Conservation (phyloP, 2,888 invertebrate species). For the Pandemis corylana region DNA sequence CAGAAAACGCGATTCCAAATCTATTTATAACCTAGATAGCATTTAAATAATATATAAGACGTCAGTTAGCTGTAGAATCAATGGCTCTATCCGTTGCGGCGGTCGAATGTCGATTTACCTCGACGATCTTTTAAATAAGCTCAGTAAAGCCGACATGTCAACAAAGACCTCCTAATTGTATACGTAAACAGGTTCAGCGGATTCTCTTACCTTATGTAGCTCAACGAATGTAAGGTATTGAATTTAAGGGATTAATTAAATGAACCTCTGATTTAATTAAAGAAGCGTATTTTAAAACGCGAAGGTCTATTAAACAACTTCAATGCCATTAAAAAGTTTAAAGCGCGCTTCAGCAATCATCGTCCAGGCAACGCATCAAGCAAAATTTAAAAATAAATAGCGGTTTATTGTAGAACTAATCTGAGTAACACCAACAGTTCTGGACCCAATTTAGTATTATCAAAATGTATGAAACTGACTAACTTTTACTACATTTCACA, state of each 20-base stretch:
- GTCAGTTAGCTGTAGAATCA: too few relatives aligned
- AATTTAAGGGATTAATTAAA: neutral
- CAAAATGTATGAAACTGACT: too few relatives aligned
- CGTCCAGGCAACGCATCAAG: neutral
- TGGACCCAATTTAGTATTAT: too few relatives aligned
- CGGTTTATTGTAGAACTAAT: neutral
- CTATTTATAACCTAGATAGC: too few relatives aligned
- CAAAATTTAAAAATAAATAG: neutral
- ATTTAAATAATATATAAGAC: too few relatives aligned
- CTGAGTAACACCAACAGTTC: too few relatives aligned
- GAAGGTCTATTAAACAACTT: conserved; percentile 5
- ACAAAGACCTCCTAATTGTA: neutral
- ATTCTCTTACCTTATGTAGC: neutral
- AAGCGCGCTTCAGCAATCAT: neutral
- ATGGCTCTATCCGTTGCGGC: neutral
- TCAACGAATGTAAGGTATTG: conserved; percentile 2
- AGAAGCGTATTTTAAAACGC: neutral
- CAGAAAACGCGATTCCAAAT: too few relatives aligned
- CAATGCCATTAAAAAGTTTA: conserved; percentile 3
- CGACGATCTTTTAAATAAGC: neutral
- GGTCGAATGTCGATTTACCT: neutral
- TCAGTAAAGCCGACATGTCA: conserved; percentile 3
- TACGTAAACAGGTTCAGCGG: conserved; percentile 1
- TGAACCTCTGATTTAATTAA: neutral
- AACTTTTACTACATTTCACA: too few relatives aligned